These are phyloP conservation scores for Himalopsyche kuldschensis DNA, from an alignment of 2,888 invertebrate genomes.

Conservation along the genomic window DNA sequence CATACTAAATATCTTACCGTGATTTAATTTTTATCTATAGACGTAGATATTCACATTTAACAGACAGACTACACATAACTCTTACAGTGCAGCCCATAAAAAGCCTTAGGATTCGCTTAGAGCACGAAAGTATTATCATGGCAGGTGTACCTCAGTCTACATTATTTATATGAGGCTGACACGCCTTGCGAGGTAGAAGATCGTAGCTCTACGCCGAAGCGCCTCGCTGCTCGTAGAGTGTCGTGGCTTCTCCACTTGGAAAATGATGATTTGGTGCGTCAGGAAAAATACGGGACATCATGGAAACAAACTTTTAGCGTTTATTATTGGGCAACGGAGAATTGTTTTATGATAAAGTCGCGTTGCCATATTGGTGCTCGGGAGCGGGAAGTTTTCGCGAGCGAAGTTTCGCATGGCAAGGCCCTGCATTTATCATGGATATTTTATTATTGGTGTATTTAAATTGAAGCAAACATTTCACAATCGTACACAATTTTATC, in stretches of 20 bases:
- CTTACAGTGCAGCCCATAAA: not conserved
- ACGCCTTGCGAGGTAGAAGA: not conserved
- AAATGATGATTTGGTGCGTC: conserved; percentile 22
- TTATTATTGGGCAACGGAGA: conserved; percentile 13
- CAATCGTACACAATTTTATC: too few species aligned
- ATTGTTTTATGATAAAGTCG: conserved; percentile 8
- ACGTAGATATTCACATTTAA: not conserved
- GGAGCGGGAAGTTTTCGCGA: not conserved
- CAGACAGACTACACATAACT: not conserved
- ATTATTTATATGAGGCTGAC: conserved; percentile 24
- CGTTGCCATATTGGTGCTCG: not conserved
- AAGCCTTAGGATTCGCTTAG: conserved; percentile 16
- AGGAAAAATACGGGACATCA: conserved; percentile 19
- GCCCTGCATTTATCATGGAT: not conserved
- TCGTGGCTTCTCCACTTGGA: not conserved
- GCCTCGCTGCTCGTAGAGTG: not conserved
- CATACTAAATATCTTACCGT: too few species aligned
- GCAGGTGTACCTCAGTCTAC: conserved; percentile 25
- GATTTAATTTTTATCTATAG: not conserved
- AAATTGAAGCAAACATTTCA: not conserved
- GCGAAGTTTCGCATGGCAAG: not conserved
- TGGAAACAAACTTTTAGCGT: conserved; percentile 25
- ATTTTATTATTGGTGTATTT: not conserved
- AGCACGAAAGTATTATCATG: conserved; percentile 17
- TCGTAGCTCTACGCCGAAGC: not conserved